Base-by-base conservation (phyloP, 2,113 vertebrate species). In the Malurus melanocephalus region DNA sequence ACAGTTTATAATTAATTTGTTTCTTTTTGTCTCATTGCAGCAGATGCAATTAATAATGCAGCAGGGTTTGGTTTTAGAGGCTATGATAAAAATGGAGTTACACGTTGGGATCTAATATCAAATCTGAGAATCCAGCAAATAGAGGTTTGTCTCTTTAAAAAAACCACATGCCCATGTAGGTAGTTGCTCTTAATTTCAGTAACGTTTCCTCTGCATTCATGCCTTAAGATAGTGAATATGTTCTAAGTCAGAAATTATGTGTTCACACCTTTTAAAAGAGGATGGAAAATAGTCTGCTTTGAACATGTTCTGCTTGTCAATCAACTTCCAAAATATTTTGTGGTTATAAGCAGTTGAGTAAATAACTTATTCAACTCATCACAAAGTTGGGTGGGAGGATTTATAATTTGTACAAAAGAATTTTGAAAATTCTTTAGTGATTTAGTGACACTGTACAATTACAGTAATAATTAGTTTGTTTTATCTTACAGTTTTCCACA, bases 11-110 rank as follows among this genome's bases (percentile, higher is more conserved):
- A 77, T 55, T 59, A 38, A 74, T 45, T 40, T 80, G 65, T 71
- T 87, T 89, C 32, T 55, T 79, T 87, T 85, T 95, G 65, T 94
- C 89, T 92, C 84, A 32, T 84, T 90, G 71, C 94, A 99, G 99
- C 99, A 78, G 99, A 99, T 83, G 98, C 99, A 53, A 99, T 99
- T 93, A 99, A 99, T 96, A 99, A 99, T n/a, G 99, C 99, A 7
- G 99, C 99, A 6, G 99, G 99, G 64, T 99, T 99, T 82, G 99
- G 99, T 48, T 99, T 99, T 94, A 98, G 98, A 93, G 99, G 99
- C 20, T 99, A 99, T 32, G 98, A 98, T 91, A 97, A 97, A 96
- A 98, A 98, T 19, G 99, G 99, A 94, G 96, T 87, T 30, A 97
- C 98, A 13, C 96, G 88, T 80, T 99, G 99, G 99, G 99, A 99